Percentiles rank a stretch among this genome's conserved stretches.
Evolutionary conservation across 2,113 vertebrate genomes (phyloP).

Genomic region (Uria lomvia): DNA sequence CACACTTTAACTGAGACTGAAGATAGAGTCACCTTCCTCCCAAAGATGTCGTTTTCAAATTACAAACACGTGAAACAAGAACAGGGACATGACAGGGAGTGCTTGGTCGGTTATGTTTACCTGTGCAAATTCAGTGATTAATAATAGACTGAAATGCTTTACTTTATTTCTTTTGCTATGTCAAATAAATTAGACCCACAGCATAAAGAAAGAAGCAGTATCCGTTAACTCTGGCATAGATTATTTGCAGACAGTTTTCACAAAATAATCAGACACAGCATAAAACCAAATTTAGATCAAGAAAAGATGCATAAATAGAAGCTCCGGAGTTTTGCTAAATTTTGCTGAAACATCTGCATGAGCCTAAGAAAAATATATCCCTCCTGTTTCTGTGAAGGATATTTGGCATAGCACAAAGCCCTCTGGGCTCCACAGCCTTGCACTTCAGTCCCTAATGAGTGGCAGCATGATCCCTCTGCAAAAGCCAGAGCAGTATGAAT

Average conservation of each 20-base stretch:
- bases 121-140: not conserved
- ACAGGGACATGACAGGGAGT: not conserved
- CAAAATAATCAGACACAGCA: not conserved
- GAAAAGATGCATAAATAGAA: not conserved
- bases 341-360: not conserved
- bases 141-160: not conserved
- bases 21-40: not conserved
- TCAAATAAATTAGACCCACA: not conserved
- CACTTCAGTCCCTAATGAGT: slow-evolving; percentile 34
- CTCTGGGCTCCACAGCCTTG: not conserved
- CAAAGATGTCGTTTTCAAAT: not conserved
- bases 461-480: not conserved
- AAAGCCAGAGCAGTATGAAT: not conserved
- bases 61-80: not conserved
- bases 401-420: not conserved
- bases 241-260: not conserved
- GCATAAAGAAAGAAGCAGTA: not conserved
- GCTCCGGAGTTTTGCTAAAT: not conserved
- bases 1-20: not conserved
- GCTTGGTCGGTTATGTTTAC: not conserved
- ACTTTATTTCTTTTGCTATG: not conserved
- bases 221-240: not conserved
- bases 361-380: not conserved
- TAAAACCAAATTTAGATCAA: not conserved
- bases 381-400: not conserved